Percentiles rank a stretch among this genome's conserved stretches.
Conservation (phyloP, 2,888 invertebrate genomes). For the Mechanitis messenoides region DNA sequence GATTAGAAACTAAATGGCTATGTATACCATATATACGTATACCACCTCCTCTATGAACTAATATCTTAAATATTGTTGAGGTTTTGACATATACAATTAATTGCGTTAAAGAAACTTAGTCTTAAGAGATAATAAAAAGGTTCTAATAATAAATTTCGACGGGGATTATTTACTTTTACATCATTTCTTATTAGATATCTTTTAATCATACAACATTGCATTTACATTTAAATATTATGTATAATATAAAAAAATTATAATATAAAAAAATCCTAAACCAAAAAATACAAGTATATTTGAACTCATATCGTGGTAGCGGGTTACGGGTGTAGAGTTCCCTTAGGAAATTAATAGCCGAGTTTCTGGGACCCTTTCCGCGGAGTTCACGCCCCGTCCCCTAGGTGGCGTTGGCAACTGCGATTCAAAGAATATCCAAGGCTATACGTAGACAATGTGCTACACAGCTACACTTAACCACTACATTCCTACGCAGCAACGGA, state of each 20-base stretch:
- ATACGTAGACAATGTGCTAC: background rate
- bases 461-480: background rate
- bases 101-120: too few species aligned
- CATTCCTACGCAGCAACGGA: background rate
- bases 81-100: too few species aligned
- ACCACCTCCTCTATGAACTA: too few species aligned
- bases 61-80: too few species aligned
- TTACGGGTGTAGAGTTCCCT: slow-evolving; percentile 62
- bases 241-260: background rate
- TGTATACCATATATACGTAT: too few species aligned
- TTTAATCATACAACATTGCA: background rate
- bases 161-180: too few species aligned
- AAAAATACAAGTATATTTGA: slow-evolving; percentile 22
- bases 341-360: slow-evolving; percentile 71
- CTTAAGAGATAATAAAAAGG: too few species aligned
- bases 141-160: too few species aligned
- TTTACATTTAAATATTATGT: background rate
- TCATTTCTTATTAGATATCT: too few species aligned
- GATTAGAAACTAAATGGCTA: too few species aligned
- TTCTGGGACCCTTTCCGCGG: slow-evolving; percentile 51
- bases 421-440: slow-evolving; percentile 7
- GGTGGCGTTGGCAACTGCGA: slow-evolving; percentile 46
- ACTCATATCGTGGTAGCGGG: slow-evolving; percentile 51
- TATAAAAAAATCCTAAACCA: slow-evolving; percentile 14
- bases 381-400: slow-evolving; percentile 47